These are phyloP conservation scores for Drosophila flavopinicola DNA, from an alignment of 2,888 invertebrate genomes.

Conservation along the genomic window DNA sequence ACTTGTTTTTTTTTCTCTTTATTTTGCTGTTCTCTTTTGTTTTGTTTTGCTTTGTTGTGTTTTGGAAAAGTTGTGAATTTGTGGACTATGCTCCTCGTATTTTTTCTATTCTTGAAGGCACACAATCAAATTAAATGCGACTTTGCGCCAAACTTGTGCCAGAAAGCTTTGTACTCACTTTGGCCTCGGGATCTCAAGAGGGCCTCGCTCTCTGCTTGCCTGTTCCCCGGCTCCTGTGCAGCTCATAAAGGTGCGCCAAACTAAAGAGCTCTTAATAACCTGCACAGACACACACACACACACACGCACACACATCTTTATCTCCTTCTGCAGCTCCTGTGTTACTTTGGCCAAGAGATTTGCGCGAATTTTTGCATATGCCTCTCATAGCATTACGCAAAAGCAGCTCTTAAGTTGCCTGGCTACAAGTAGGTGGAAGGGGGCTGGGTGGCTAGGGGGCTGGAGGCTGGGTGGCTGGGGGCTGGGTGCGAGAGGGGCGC, in stretches of 20 bases:
- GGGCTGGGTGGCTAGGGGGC: not conserved
- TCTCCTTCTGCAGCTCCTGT: not conserved
- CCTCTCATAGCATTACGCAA: constrained; percentile 43
- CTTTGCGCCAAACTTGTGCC: constrained; percentile 38
- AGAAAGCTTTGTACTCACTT: constrained; percentile 12
- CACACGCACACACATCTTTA: not conserved
- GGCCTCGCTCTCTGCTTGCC: not conserved
- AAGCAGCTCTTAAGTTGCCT: constrained; percentile 27
- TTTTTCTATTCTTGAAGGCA: constrained; percentile 4
- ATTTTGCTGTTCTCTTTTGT: too few species aligned
- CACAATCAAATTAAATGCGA: constrained; percentile 59
- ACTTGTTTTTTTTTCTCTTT: too few species aligned
- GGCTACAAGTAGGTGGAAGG: not conserved
- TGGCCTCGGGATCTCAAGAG: not conserved
- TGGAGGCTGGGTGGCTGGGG: too few species aligned
- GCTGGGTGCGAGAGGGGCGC: too few species aligned
- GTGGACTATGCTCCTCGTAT: constrained; percentile 7
- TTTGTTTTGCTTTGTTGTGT: constrained; percentile 1
- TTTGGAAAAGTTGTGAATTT: constrained; percentile 17
- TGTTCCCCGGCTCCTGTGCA: not conserved
- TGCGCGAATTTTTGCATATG: constrained; percentile 46
- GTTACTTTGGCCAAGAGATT: constrained; percentile 26
- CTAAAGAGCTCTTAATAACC: constrained; percentile 9
- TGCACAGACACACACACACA: not conserved
- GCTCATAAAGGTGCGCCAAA: constrained; percentile 20